A percentile compares a stretch with the other conserved stretches of the same genome.
Conservation (phyloP, 2,113 vertebrate species). For the Laticauda laticaudata region DNA sequence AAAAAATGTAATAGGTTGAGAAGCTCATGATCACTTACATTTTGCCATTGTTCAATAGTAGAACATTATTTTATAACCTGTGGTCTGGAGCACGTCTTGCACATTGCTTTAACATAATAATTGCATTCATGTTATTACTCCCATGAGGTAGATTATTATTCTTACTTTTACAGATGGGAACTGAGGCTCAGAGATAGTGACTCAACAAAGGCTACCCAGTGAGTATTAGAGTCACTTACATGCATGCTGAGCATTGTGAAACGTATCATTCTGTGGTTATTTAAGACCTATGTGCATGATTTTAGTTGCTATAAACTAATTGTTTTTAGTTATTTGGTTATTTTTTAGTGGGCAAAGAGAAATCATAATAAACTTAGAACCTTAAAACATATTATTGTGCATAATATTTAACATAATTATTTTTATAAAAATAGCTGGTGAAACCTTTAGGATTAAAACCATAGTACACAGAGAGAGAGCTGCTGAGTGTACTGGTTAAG, state of each 20-base stretch:
- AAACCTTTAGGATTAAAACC: not conserved
- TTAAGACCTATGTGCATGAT: not conserved
- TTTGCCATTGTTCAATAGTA: not conserved
- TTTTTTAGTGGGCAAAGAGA: not conserved
- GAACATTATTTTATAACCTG: not conserved
- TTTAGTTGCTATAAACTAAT: not conserved
- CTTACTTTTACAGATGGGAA: conserved; percentile 39
- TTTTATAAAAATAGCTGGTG: not conserved
- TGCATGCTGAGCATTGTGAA: conserved; percentile 19
- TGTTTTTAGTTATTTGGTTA: not conserved
- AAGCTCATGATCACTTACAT: not conserved
- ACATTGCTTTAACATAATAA: not conserved
- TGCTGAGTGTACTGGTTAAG: not conserved
- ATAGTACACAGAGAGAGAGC: not conserved
- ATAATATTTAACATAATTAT: conserved; percentile 3
- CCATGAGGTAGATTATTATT: conserved; percentile 28
- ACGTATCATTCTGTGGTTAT: not conserved
- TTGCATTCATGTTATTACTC: not conserved
- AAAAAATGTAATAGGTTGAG: not conserved
- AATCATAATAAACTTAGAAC: not conserved
- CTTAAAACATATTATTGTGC: not conserved
- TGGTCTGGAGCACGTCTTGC: not conserved
- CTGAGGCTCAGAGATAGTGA: conserved; percentile 23
- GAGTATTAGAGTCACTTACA: conserved; percentile 28
- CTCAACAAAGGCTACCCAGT: conserved; percentile 19